Evolutionary conservation across 2,797 vertebrate species (phyloP).

Genomic region (Hippopotamyrus pictus): DNA sequence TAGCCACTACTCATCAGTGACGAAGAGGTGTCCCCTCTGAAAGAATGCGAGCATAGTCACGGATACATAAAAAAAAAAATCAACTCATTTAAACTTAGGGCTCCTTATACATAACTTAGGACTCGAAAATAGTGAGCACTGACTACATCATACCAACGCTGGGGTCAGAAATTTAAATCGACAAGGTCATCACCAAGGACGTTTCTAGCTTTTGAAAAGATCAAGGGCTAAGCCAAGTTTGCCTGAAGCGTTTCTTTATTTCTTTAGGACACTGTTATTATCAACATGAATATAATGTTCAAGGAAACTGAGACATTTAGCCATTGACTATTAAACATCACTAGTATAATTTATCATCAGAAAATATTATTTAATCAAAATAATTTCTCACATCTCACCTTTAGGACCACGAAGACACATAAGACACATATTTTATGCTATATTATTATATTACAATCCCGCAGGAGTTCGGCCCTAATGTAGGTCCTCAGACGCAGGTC

Average conservation of each 20-base stretch:
- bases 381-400: not conserved
- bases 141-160: constrained; percentile 62
- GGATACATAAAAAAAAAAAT: not conserved
- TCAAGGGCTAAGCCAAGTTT: not conserved
- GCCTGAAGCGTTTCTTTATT: not conserved
- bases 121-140: constrained; percentile 63
- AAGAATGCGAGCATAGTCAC: not conserved
- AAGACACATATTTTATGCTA: not conserved
- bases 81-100: constrained; percentile 55
- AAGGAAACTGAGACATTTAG: not conserved
- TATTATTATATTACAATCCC: not conserved
- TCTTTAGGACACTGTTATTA: not conserved
- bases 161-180: constrained; percentile 79
- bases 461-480: not conserved
- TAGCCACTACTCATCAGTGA: constrained; percentile 57
- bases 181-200: constrained; percentile 58
- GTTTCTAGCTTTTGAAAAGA: not conserved
- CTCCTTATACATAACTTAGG: constrained; percentile 74
- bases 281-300: not conserved
- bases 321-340: not conserved
- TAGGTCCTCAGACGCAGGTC: not conserved
- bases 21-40: constrained; percentile 46
- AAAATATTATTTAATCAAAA: not conserved
- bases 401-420: not conserved
- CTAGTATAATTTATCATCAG: not conserved